Evolutionary conservation across 1,140 invertebrate genomes (phyloP).

Genomic region (Triops longicaudatus): DNA sequence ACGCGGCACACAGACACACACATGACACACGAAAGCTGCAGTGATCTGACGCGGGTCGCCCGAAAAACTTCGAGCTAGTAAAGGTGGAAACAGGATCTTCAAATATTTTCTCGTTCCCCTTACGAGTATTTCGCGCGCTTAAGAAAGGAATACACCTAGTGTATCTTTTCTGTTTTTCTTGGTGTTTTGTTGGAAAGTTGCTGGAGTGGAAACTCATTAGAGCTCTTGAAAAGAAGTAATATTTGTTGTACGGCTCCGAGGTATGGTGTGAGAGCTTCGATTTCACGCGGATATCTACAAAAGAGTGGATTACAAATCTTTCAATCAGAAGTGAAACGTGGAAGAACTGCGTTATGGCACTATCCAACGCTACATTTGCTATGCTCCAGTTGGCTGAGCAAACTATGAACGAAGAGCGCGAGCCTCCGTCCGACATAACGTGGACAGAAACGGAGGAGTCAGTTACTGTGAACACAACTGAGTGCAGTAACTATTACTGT

Average conservation of each 20-base stretch:
- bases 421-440: neutral
- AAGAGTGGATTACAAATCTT: neutral
- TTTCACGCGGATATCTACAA: neutral
- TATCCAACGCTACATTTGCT: neutral
- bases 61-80: neutral
- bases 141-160: too few relatives aligned
- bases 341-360: neutral
- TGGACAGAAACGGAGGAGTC: neutral
- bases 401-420: neutral
- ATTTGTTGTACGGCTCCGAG: neutral
- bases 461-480: conserved; percentile 28
- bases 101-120: too few relatives aligned
- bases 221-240: neutral
- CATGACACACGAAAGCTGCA: neutral
- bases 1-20: neutral
- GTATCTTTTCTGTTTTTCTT: too few relatives aligned
- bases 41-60: neutral
- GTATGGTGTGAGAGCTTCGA: neutral
- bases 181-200: too few relatives aligned
- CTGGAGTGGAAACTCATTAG: neutral
- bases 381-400: neutral
- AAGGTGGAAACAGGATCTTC: too few relatives aligned
- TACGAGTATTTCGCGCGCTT: too few relatives aligned
- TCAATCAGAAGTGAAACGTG: neutral
- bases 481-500: conserved; percentile 45